A percentile compares a stretch with the other conserved stretches of the same genome.
Conservation (phyloP, 2,888 invertebrate species). For the Eurytoma adleriae region DNA sequence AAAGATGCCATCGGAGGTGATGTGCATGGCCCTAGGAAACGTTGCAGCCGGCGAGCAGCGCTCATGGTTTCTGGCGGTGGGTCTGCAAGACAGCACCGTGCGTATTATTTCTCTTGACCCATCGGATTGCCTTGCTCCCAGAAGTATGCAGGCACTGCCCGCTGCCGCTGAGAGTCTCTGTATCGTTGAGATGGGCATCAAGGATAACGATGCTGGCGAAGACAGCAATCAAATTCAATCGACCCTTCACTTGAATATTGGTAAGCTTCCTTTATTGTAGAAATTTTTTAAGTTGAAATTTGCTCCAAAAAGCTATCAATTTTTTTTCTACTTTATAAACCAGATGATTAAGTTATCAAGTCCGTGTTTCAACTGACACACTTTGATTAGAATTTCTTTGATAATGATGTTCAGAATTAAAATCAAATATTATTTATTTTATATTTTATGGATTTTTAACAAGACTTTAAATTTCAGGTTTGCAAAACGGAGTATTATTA, state of each 20-base stretch:
- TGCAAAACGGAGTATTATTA: conserved; percentile 96
- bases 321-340: too few species aligned
- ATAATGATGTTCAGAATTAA: conserved; percentile 38
- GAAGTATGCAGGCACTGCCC: conserved; percentile 97
- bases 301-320: background rate
- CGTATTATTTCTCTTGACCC: conserved; percentile 98
- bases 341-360: conserved; percentile 55
- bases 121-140: conserved; percentile 93
- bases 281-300: conserved; percentile 10
- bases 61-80: conserved; percentile 96
- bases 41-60: conserved; percentile 97
- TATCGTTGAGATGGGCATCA: conserved; percentile 94
- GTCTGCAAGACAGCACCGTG: conserved; percentile 96
- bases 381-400: conserved; percentile 52
- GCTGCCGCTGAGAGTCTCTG: conserved; percentile 97
- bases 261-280: conserved; percentile 58
- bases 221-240: conserved; percentile 81
- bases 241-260: conserved; percentile 96
- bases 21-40: conserved; percentile 98
- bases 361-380: conserved; percentile 54
- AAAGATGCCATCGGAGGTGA: conserved; percentile 96
- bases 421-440: background rate
- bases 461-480: conserved; percentile 74
- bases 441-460: background rate
- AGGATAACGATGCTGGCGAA: conserved; percentile 77